phyloP scores from a whole-genome alignment of 2,797 vertebrate species.

The Sphaeramia orbicularis region DNA sequence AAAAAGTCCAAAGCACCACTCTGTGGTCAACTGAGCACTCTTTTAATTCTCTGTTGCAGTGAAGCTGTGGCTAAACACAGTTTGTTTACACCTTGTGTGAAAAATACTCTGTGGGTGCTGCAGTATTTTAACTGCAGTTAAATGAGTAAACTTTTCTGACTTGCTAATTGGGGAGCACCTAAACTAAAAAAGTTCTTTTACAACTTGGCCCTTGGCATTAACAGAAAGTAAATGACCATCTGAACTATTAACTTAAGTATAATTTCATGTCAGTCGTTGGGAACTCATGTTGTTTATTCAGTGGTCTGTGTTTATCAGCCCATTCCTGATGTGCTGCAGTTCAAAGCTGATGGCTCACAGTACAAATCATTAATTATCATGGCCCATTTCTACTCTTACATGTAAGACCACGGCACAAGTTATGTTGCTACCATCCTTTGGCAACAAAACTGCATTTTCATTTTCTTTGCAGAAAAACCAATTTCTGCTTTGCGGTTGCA shows the following conservation, averaged over 20 bases:
- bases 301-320: not conserved
- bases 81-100: conserved; percentile 32
- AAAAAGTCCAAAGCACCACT: conserved; percentile 32
- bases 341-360: not conserved
- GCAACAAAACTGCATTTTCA: conserved; percentile 33
- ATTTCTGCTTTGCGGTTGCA: conserved; percentile 42
- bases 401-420: not conserved
- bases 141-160: conserved; percentile 10
- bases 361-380: not conserved
- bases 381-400: not conserved
- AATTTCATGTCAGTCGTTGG: not conserved
- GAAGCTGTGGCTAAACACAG: conserved; percentile 35
- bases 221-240: not conserved
- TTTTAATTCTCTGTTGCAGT: conserved; percentile 20
- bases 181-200: not conserved
- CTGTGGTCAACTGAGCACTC: conserved; percentile 9
- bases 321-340: not conserved
- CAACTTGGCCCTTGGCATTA: not conserved
- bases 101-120: not conserved
- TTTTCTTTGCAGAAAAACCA: conserved; percentile 44
- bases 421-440: conserved; percentile 13
- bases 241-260: not conserved
- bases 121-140: conserved; percentile 25
- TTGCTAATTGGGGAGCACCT: conserved; percentile 10
- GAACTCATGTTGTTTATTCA: too few relatives aligned